Evolutionary conservation across 2,888 invertebrate species (phyloP), one percentile per base, ranked within the genome.

Genomic region (Cephus sareptanus): DNA sequence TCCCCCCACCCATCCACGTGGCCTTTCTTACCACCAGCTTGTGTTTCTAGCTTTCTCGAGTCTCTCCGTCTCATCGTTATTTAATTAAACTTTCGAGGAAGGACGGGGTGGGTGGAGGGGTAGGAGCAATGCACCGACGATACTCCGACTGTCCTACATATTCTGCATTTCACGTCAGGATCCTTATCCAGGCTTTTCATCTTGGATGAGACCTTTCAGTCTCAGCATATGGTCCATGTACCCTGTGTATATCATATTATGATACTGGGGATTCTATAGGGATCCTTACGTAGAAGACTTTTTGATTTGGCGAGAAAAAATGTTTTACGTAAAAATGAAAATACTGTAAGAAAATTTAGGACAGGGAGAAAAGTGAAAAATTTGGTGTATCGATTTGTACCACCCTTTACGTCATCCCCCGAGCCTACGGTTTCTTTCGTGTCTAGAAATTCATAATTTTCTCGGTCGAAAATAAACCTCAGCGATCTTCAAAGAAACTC

Each of bases 11-110:
- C 82, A 83, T 80, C 81, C 81, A 80, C 85, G 84, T 83, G 86
- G 84, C 75, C 80, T 83, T 84, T 83, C 84, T 84, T 82, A 83
- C 82, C 83, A 75, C 79, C 69, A 82, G 85, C 85, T 85, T 85
- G 83, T 86, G 82, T 86, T 86, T 85, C 85, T 85, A 83, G 83
- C 83, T 83, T 86, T 85, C 86, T 85, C 79, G 79, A 33, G 15
- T 69, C 56, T 9, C 69, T 40, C 23, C 34, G 69, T 76, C 74
- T 79, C 74, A 70, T 76, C 86, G 89, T 88, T 89, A 90, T 90
- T 89, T 87, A 89, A 90, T 90, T 89, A 89, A 90, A 90, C 84
- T 90, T 87, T 83, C 85, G 85, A 85, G 85, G 40, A 77, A 80
- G 80, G 77, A 77, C 76, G 76, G n/a, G 34, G 15, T 33, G 30